These are phyloP conservation scores for Gnatocerus cornutus DNA, from an alignment of 2,888 invertebrate species.

Conservation along the genomic window DNA sequence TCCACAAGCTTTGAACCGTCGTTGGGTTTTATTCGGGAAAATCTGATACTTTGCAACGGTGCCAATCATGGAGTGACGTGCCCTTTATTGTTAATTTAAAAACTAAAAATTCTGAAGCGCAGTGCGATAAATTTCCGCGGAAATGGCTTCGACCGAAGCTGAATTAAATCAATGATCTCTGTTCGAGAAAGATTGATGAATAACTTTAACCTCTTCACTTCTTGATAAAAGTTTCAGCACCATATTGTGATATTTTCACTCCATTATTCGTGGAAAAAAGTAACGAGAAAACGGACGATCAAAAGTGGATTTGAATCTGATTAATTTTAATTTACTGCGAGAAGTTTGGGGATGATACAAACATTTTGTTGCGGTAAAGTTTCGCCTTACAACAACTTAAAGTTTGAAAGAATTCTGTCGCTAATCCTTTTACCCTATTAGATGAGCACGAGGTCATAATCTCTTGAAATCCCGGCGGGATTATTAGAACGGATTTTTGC, in stretches of 20 bases:
- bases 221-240: conserved; percentile 35
- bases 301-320: conserved; percentile 25
- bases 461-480: conserved; percentile 28
- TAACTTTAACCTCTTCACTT: conserved; percentile 52
- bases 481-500: conserved; percentile 39
- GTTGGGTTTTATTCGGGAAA: conserved; percentile 22
- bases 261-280: conserved; percentile 28
- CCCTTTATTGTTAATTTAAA: conserved; percentile 30
- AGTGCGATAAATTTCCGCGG: conserved; percentile 28
- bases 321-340: conserved; percentile 39
- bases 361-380: conserved; percentile 24
- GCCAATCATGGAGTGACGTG: conserved; percentile 17
- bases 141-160: conserved; percentile 28
- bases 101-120: conserved; percentile 10
- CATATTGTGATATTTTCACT: conserved; percentile 41
- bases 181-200: conserved; percentile 54
- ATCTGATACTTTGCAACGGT: conserved; percentile 1
- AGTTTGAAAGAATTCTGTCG: conserved; percentile 35
- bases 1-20: conserved; percentile 20
- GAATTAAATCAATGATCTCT: conserved; percentile 55
- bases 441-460: conserved; percentile 40
- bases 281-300: conserved; percentile 22
- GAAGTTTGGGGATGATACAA: conserved; percentile 26
- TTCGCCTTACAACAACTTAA: conserved; percentile 25
- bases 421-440: conserved; percentile 42